Evolutionary conservation across 1,140 invertebrate species (phyloP).

Genomic region (Lepidurus arcticus): DNA sequence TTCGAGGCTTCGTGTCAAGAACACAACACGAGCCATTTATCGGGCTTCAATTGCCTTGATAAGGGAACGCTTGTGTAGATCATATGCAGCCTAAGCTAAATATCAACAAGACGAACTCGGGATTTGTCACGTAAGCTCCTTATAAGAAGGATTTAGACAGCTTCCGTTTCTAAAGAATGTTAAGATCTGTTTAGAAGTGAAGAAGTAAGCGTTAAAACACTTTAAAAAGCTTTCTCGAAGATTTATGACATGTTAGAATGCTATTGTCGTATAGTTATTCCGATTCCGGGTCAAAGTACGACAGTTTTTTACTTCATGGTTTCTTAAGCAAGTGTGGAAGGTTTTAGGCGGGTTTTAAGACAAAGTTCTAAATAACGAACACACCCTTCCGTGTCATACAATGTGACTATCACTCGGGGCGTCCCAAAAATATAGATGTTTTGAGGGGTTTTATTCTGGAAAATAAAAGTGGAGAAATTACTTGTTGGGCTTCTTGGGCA

Average conservation of each 20-base stretch:
- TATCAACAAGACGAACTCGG: background rate
- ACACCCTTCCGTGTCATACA: background rate
- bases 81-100: background rate
- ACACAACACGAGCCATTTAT: background rate
- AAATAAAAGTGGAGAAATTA: too few species aligned
- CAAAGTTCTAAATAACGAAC: background rate
- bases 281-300: conserved; percentile 16
- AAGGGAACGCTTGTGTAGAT: background rate
- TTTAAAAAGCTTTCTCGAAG: background rate
- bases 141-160: too few species aligned
- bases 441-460: background rate
- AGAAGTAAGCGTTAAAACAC: too few species aligned
- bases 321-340: background rate
- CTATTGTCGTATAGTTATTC: background rate
- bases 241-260: background rate
- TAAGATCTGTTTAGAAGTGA: too few species aligned
- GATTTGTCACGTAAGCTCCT: background rate
- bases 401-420: background rate
- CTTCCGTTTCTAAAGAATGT: too few species aligned
- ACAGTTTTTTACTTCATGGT: background rate
- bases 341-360: background rate
- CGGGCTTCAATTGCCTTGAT: background rate
- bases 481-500: too few species aligned
- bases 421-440: background rate
- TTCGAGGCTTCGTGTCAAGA: background rate